Base-by-base conservation (phyloP, 2,888 invertebrate genomes). In the Urechis unicinctus region DNA sequence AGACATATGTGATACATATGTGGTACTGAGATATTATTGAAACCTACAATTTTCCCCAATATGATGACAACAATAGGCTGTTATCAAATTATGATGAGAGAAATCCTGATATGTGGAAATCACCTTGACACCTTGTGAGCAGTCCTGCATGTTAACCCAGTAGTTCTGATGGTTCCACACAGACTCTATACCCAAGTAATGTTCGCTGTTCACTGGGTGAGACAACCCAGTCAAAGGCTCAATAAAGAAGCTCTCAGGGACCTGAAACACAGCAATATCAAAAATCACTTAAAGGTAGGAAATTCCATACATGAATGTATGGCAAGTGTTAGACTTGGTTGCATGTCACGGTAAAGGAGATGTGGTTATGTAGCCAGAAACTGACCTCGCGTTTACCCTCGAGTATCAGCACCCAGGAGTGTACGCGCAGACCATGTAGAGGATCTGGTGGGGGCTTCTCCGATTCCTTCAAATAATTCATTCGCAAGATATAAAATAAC, bases 91-190 rank as follows among this genome's bases (percentile, higher is more conserved):
- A n/a, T n/a, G n/a, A n/a, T n/a, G n/a, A n/a, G n/a, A n/a, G n/a
- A n/a, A n/a, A n/a, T n/a, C n/a, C n/a, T n/a, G n/a, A n/a, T n/a
- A n/a, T n/a, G n/a, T n/a, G n/a, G n/a, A n/a, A n/a, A n/a, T n/a
- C 56, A 77, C 77, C 66, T 66, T 68, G 31, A 76, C 73, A 24
- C 77, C 78, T 43, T 78, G 72, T 1, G 73, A 72, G 58, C 78
- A 78, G 59, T 76, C 75, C 66, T 79, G 78, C 75, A 78, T 79
- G 65, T 78, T 78, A 50, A 77, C 75, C 79, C 79, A 79, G 65
- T 76, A 93, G 78, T 95, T 94, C 51, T 83, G 80, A 69, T 91
- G 80, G 68, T 92, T 91, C 85, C 93, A 95, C 51, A 93, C 78
- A 63, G 87, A 86, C 70, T 94, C 91, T 3, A 94, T 82, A 1